Evolutionary conservation across 2,888 invertebrate species (phyloP).

Genomic region (Trichogramma evanescens): DNA sequence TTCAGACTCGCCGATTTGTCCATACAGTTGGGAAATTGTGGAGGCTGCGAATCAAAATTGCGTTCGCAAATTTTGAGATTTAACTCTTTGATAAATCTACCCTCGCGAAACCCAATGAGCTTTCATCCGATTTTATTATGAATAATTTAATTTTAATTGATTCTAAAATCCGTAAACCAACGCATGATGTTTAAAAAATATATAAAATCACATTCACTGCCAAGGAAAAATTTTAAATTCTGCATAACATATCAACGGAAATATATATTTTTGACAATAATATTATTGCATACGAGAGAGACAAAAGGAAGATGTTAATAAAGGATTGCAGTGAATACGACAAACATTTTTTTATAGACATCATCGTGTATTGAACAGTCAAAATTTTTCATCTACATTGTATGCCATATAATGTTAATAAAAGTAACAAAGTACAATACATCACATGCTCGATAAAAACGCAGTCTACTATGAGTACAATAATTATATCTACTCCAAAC

Average conservation of each 20-base stretch:
- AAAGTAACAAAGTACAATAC: neutral
- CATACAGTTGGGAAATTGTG: too few species aligned
- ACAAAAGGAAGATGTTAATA: slow-evolving; percentile 25
- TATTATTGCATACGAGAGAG: slow-evolving; percentile 8
- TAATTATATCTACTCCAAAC: too few species aligned
- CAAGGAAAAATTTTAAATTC: too few species aligned
- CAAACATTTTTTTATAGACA: slow-evolving; percentile 35
- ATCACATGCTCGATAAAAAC: too few species aligned
- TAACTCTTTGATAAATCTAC: too few species aligned
- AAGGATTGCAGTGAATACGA: slow-evolving; percentile 42
- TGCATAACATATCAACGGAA: too few species aligned
- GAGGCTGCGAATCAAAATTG: too few species aligned
- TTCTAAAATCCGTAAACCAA: neutral
- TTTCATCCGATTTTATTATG: too few species aligned
- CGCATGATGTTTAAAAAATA: neutral
- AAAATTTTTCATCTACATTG: slow-evolving; percentile 16
- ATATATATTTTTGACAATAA: neutral
- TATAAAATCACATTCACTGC: neutral
- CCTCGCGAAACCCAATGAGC: too few species aligned
- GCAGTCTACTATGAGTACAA: too few species aligned
- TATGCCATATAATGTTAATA: neutral
- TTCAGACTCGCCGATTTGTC: too few species aligned
- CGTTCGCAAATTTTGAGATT: too few species aligned
- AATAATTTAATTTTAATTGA: slow-evolving; percentile 21
- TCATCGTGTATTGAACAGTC: slow-evolving; percentile 35